phyloP scores from a whole-genome alignment of 2,797 vertebrate species.

The Paratrypauchen microcephalus region DNA sequence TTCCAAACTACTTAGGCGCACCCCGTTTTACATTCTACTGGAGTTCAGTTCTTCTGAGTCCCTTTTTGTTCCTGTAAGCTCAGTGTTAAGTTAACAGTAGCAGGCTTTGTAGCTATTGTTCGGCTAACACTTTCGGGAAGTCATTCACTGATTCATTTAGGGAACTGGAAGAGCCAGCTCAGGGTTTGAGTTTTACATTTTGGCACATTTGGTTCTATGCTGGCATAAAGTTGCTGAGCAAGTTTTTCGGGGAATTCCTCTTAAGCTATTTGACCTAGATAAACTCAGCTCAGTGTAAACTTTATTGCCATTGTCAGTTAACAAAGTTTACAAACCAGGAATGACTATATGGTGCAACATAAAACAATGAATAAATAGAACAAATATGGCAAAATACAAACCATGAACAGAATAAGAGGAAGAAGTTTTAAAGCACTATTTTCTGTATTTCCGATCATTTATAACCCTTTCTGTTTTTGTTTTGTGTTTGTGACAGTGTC shows the following conservation, averaged over 20 bases:
- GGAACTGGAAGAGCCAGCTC: constrained; percentile 41
- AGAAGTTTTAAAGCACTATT: neutral
- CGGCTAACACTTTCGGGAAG: constrained; percentile 52
- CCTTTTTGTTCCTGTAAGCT: neutral
- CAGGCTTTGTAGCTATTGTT: constrained; percentile 45
- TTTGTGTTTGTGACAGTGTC: constrained; percentile 70
- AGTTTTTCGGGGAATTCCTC: constrained; percentile 30
- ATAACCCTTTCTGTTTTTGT: constrained; percentile 28
- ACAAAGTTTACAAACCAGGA: too few relatives aligned
- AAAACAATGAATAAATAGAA: too few relatives aligned
- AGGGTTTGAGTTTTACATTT: constrained; percentile 17
- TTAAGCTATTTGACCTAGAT: constrained; percentile 34
- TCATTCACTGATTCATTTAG: constrained; percentile 34
- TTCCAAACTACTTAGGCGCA: neutral
- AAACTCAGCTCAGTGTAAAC: constrained; percentile 11
- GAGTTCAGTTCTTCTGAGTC: neutral
- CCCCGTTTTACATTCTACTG: neutral
- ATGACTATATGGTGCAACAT: too few relatives aligned
- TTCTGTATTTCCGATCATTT: constrained; percentile 21
- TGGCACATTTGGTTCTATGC: constrained; percentile 20
- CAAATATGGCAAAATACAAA: too few relatives aligned
- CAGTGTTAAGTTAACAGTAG: constrained; percentile 9
- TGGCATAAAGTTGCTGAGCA: constrained; percentile 15
- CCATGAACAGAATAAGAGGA: too few relatives aligned
- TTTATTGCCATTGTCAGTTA: too few relatives aligned